These are phyloP conservation scores for Hepsetus odoe DNA, from an alignment of 2,113 vertebrate species.

Conservation along the genomic window DNA sequence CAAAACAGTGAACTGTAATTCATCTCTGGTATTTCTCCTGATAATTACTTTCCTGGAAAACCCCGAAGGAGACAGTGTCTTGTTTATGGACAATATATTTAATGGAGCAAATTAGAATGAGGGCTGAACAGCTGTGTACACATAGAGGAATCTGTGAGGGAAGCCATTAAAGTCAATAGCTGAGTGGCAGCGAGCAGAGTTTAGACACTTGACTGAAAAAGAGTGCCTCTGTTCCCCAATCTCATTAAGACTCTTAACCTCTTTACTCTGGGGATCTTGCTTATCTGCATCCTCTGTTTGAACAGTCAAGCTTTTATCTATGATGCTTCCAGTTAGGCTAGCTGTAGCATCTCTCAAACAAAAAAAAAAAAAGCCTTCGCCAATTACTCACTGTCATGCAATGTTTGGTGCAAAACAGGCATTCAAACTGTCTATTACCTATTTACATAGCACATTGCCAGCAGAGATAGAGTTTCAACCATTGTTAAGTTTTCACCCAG, in stretches of 20 bases:
- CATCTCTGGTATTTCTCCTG: conserved; percentile 67
- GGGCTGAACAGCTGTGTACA: conserved; percentile 79
- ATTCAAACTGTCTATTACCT: conserved; percentile 31
- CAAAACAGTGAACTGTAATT: conserved; percentile 61
- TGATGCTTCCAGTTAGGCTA: conserved; percentile 1
- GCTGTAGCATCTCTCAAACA: conserved; percentile 13
- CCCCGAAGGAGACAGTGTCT: conserved; percentile 68
- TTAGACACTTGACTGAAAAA: conserved; percentile 27
- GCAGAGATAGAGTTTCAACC: conserved; percentile 42
- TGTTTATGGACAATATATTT: conserved; percentile 77
- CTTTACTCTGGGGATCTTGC: conserved; percentile 26
- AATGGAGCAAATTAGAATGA: conserved; percentile 76
- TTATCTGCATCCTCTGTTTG: conserved; percentile 24
- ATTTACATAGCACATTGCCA: conserved; percentile 38
- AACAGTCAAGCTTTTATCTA: conserved; percentile 16
- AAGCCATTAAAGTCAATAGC: conserved; percentile 66
- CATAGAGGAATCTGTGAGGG: conserved; percentile 67
- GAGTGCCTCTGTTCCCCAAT: conserved; percentile 42
- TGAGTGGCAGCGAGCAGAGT: conserved; percentile 54
- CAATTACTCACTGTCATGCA: not conserved
- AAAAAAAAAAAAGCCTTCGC: not conserved
- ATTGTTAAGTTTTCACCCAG: conserved; percentile 34
- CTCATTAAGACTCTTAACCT: conserved; percentile 58
- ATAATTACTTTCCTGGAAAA: conserved; percentile 77
- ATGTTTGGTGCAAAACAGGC: conserved; percentile 36